Conservation (phyloP, 2,888 invertebrate genomes). For the Hypselothyrea guttata region DNA sequence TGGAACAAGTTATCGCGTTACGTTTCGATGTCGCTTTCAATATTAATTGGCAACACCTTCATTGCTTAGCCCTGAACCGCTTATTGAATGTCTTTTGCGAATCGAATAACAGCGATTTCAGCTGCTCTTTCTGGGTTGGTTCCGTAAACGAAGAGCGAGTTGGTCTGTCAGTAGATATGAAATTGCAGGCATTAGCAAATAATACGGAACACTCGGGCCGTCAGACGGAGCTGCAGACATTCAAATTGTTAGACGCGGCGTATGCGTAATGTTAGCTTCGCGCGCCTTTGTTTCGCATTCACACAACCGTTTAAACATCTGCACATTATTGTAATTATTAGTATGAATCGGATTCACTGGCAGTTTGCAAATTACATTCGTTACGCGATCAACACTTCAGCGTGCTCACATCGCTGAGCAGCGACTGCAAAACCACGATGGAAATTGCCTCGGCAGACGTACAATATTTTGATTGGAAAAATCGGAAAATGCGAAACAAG, state of each 20-base stretch:
- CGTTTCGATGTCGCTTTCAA: constrained; percentile 53
- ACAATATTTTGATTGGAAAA: constrained; percentile 61
- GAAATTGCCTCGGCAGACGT: constrained; percentile 27
- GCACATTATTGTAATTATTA: background rate
- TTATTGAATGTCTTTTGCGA: constrained; percentile 66
- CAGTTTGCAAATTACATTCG: constrained; percentile 26
- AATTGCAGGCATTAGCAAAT: constrained; percentile 20
- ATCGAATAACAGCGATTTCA: constrained; percentile 26
- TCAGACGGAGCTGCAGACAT: constrained; percentile 15
- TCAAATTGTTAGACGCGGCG: constrained; percentile 33
- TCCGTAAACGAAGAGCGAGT: constrained; percentile 45
- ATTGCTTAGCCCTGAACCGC: constrained; percentile 70
- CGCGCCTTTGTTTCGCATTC: constrained; percentile 19
- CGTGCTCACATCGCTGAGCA: constrained; percentile 50
- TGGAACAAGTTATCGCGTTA: constrained; percentile 72
- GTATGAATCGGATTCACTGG: constrained; percentile 16
- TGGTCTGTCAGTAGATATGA: constrained; percentile 50
- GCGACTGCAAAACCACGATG: constrained; percentile 58
- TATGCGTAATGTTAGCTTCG: constrained; percentile 48
- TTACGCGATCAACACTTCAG: constrained; percentile 39
- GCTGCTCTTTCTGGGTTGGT: constrained; percentile 8
- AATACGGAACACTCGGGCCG: background rate
- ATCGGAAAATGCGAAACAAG: constrained; percentile 40
- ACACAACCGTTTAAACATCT: constrained; percentile 1
- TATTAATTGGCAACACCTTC: constrained; percentile 75